Conservation (phyloP, 2,797 vertebrate genomes). For the Rhyacichthys aspro region DNA sequence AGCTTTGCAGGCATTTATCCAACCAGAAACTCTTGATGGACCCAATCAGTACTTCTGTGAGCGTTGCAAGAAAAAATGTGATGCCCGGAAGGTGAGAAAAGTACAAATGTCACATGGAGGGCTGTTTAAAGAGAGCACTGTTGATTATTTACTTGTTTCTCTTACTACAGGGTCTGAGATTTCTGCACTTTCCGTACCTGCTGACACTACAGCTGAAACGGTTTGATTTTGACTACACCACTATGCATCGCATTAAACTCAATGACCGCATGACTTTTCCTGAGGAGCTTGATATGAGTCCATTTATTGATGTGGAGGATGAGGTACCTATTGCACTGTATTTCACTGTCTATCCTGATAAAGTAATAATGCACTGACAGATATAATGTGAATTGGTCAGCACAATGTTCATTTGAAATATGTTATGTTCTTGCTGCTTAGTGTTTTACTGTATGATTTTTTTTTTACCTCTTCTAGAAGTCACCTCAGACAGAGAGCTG, state of each 20-base stretch:
- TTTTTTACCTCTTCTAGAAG: conserved; percentile 81
- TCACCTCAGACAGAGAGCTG: conserved; percentile 99
- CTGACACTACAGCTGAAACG: conserved; percentile 97
- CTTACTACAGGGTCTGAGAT: conserved; percentile 88
- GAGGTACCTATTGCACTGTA: conserved; percentile 84
- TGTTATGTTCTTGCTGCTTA: too few relatives aligned
- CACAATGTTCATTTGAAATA: too few relatives aligned
- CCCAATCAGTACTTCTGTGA: conserved; percentile 99
- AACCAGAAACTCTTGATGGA: conserved; percentile 96
- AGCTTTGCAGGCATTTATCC: conserved; percentile 97
- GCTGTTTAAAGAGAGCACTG: conserved; percentile 9
- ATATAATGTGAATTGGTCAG: too few relatives aligned
- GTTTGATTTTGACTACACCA: conserved; percentile 99
- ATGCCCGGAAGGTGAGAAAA: conserved; percentile 92
- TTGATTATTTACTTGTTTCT: conserved; percentile 13
- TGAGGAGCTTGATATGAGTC: conserved; percentile 96
- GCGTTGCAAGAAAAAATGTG: conserved; percentile 98
- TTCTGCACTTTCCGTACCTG: conserved; percentile 97
- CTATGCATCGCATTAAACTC: conserved; percentile 98
- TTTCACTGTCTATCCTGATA: neutral
- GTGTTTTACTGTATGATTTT: neutral
- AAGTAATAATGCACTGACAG: too few relatives aligned
- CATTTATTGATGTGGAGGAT: conserved; percentile 97
- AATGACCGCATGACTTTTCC: conserved; percentile 99
- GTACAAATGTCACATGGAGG: conserved; percentile 12